Evolutionary conservation across 2,888 invertebrate genomes (phyloP).

Genomic region (Penaeus monodon): DNA sequence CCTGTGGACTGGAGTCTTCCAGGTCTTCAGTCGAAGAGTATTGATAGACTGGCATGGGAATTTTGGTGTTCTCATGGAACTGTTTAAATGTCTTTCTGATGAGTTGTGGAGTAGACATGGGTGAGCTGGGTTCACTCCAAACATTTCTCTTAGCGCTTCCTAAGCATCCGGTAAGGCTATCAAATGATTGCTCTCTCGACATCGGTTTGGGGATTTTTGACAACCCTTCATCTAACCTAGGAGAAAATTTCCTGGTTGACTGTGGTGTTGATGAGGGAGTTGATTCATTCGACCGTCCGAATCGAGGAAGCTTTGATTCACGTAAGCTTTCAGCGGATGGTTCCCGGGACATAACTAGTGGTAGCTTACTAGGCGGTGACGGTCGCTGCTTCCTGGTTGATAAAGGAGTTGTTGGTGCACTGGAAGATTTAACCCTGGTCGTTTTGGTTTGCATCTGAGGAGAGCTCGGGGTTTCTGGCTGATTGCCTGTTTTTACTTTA

Average conservation of each 20-base stretch:
- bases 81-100: constrained; percentile 56
- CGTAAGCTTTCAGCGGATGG: constrained; percentile 28
- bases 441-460: no score
- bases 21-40: constrained; percentile 56
- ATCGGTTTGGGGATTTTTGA: constrained; percentile 1
- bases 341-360: constrained; percentile 15
- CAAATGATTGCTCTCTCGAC: constrained; percentile 49
- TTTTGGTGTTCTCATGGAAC: constrained; percentile 50
- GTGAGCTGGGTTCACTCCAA: constrained; percentile 54
- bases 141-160: constrained; percentile 31
- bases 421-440: constrained; percentile 12
- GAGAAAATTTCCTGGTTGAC: constrained; percentile 11
- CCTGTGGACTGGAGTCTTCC: constrained; percentile 52
- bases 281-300: constrained; percentile 40
- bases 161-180: constrained; percentile 26
- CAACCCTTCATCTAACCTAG: constrained; percentile 16
- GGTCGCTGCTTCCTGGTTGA: constrained; percentile 29
- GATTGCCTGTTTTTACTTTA: not conserved
- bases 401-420: constrained; percentile 40
- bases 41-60: constrained; percentile 55
- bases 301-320: constrained; percentile 39
- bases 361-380: constrained; percentile 31
- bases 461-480: not conserved
- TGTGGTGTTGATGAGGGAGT: constrained; percentile 44
- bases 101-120: constrained; percentile 51